Percentiles rank a stretch among this genome's conserved stretches.
phyloP scores from a whole-genome alignment of 2,113 vertebrate genomes.

The Polypterus bichir region DNA sequence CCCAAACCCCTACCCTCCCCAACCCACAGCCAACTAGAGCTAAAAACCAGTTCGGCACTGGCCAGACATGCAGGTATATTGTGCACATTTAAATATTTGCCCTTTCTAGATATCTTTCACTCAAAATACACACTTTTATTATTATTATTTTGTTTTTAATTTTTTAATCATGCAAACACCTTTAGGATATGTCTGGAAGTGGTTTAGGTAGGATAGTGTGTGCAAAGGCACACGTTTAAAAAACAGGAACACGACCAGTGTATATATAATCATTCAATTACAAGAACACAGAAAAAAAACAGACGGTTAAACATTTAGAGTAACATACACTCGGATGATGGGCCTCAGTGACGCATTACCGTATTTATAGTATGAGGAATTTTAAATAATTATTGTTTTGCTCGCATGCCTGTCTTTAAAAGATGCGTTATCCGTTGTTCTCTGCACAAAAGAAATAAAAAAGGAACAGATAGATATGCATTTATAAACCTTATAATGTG shows the following conservation, averaged over 20 bases:
- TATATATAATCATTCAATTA: constrained; percentile 43
- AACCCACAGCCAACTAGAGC: constrained; percentile 75
- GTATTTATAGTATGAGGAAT: constrained; percentile 43
- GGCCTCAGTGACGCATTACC: constrained; percentile 45
- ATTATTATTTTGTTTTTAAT: constrained; percentile 17
- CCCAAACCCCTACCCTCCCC: constrained; percentile 46
- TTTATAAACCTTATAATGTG: too few relatives aligned
- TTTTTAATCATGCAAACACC: constrained; percentile 59
- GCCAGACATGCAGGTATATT: constrained; percentile 79
- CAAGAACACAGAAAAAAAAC: constrained; percentile 40
- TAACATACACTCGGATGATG: constrained; percentile 46
- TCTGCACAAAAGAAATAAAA: constrained; percentile 34
- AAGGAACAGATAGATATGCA: too few relatives aligned
- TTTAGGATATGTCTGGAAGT: constrained; percentile 53
- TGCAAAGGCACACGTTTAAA: constrained; percentile 35
- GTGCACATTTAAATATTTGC: constrained; percentile 79
- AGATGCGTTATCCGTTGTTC: constrained; percentile 49
- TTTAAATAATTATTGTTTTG: constrained; percentile 36
- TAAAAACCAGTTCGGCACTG: constrained; percentile 70
- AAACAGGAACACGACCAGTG: constrained; percentile 45
- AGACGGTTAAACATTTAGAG: constrained; percentile 36
- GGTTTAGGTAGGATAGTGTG: constrained; percentile 56
- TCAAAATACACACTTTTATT: constrained; percentile 40
- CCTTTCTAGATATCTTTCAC: constrained; percentile 47
- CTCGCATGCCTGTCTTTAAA: constrained; percentile 63